Evolutionary conservation across 2,888 invertebrate species (phyloP).

Genomic region (Hedychridium roseum): DNA sequence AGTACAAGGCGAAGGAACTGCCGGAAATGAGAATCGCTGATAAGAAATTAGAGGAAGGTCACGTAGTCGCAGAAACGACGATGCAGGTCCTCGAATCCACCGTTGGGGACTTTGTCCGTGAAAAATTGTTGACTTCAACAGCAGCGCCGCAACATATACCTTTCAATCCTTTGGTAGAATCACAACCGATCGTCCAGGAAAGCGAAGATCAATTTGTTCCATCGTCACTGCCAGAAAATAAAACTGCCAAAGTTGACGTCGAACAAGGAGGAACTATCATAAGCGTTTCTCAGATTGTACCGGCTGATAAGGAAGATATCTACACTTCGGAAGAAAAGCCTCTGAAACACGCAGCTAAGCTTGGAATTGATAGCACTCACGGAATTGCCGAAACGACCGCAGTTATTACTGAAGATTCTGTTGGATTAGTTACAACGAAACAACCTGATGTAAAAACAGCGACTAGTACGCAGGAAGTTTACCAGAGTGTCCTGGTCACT

Average conservation of each 20-base stretch:
- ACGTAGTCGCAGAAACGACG: slow-evolving; percentile 52
- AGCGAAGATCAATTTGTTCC: slow-evolving; percentile 64
- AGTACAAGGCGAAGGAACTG: slow-evolving; percentile 57
- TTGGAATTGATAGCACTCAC: slow-evolving; percentile 44
- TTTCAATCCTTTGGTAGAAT: slow-evolving; percentile 65
- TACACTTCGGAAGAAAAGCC: slow-evolving; percentile 44
- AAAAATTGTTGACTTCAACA: slow-evolving; percentile 47
- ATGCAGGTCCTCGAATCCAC: slow-evolving; percentile 59
- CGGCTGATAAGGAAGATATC: slow-evolving; percentile 65
- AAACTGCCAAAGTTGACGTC: slow-evolving; percentile 65
- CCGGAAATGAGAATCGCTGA: slow-evolving; percentile 55
- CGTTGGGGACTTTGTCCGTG: slow-evolving; percentile 50
- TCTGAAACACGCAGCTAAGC: slow-evolving; percentile 35
- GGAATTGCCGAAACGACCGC: slow-evolving; percentile 64
- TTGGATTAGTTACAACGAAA: slow-evolving; percentile 29
- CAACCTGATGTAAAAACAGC: slow-evolving; percentile 40
- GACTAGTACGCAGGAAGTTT: slow-evolving; percentile 36
- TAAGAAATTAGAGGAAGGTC: slow-evolving; percentile 41
- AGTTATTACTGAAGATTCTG: slow-evolving; percentile 54
- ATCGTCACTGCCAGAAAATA: slow-evolving; percentile 48
- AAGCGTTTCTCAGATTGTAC: slow-evolving; percentile 62
- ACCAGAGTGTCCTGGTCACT: slow-evolving; percentile 51
- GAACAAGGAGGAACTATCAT: slow-evolving; percentile 66
- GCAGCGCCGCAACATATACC: slow-evolving; percentile 58
- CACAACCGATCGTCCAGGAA: slow-evolving; percentile 66